These are phyloP conservation scores for Pedetes capensis DNA, from an alignment of 2,113 vertebrate genomes.

Conservation along the genomic window DNA sequence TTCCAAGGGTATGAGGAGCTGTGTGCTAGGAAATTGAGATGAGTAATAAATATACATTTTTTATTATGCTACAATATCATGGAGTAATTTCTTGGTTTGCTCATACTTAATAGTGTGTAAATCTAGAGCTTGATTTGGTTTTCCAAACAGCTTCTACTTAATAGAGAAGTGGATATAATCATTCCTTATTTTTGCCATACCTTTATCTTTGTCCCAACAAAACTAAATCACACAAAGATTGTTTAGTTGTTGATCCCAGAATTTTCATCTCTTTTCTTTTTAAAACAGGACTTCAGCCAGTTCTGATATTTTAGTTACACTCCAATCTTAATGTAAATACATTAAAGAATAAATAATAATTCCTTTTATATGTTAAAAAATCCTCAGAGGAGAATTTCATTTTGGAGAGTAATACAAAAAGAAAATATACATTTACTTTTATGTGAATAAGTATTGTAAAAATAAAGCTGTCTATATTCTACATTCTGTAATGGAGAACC, in stretches of 20 bases:
- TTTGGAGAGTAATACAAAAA: not conserved
- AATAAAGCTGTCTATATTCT: not conserved
- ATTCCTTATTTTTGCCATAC: not conserved
- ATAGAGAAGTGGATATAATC: not conserved
- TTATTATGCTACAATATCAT: not conserved
- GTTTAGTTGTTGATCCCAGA: not conserved
- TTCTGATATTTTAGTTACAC: not conserved
- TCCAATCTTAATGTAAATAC: not conserved
- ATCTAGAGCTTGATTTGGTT: not conserved
- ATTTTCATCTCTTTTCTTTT: not conserved
- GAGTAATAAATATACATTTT: not conserved
- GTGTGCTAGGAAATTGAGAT: not conserved
- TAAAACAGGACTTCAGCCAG: not conserved
- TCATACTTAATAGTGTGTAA: not conserved
- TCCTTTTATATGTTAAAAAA: not conserved
- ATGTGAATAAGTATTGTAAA: not conserved
- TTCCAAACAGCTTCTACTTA: not conserved
- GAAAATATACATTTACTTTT: not conserved
- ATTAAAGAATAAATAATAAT: not conserved
- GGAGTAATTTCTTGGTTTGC: not conserved
- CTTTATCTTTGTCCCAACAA: not conserved
- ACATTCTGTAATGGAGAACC: not conserved
- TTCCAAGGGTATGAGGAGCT: not conserved
- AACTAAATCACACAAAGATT: not conserved
- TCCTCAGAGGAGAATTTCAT: not conserved